phyloP scores from a whole-genome alignment of 2,888 invertebrate genomes.

The Microctonus hyperodae region DNA sequence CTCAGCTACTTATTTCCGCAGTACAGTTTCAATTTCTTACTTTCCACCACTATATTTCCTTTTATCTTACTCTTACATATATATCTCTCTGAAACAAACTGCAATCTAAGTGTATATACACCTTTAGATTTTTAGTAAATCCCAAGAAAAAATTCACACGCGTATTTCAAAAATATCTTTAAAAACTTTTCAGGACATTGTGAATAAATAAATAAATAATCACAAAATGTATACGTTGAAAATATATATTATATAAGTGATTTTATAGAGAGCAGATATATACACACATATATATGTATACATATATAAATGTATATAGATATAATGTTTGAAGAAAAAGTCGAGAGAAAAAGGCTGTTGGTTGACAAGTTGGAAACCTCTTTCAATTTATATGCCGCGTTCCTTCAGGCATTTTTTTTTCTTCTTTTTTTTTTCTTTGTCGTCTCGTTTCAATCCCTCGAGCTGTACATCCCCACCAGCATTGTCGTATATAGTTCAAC shows the following conservation, averaged over 20 bases:
- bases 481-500: neutral
- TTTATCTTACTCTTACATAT: constrained; percentile 11
- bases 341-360: constrained; percentile 9
- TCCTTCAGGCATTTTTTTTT: constrained; percentile 50
- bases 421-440: constrained; percentile 3
- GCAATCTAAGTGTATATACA: neutral
- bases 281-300: constrained; percentile 15
- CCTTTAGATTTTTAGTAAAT: constrained; percentile 28
- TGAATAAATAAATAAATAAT: constrained; percentile 57
- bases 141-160: constrained; percentile 20
- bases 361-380: constrained; percentile 61
- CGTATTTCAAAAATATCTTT: constrained; percentile 24
- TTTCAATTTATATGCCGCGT: constrained; percentile 60
- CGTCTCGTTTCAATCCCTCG: constrained; percentile 27
- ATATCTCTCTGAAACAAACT: neutral
- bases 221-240: constrained; percentile 31
- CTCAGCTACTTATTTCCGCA: constrained; percentile 21
- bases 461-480: neutral
- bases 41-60: neutral
- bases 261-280: constrained; percentile 15
- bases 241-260: constrained; percentile 15
- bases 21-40: constrained; percentile 16
- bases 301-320: constrained; percentile 10
- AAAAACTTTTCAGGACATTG: constrained; percentile 38
- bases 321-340: constrained; percentile 26